Evolutionary conservation across 2,888 invertebrate species (phyloP), one percentile per base, ranked within the genome.

Genomic region (Platycnemis pennipes): DNA sequence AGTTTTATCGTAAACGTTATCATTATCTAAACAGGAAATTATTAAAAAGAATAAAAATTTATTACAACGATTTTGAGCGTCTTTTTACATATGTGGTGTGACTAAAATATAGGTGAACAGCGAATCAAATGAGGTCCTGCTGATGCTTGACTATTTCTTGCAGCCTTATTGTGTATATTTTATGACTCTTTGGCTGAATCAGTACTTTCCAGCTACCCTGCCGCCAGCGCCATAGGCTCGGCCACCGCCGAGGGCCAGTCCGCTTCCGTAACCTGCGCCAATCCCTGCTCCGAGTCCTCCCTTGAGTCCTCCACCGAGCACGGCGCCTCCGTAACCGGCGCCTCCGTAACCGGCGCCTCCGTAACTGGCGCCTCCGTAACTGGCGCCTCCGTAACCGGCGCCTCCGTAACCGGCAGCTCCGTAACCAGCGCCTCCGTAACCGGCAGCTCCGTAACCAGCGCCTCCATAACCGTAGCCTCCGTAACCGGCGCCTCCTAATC

Each of bases 81-180:
- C 19, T 91, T 63, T 91, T 91, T 91, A 91, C 91, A 91, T 63
- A 45, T 91, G 63, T 63, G 91, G 37, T 42, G 63, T 91, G 56
- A 91, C 87, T 87, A 87, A 91, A 42, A 26, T 13, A 45, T 53
- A n/a, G 26, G 69, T 63, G 91, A 91, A 37, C 49, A 91, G 69
- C 63, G 45, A 63, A 42, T 7, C 49, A n/a, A 44, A 44, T 63
- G n/a, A 56, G 26, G 22, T 3, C 63, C 4, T 44, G 56, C 56
- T 44, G n/a, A 44, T 91, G 8, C 63, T 91, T 45, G 91, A 63
- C 26, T 46, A 44, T 44, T 16, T n/a, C 22, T 37, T 46, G 46
- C 26, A 22, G 87, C 45, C 46, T 46, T 87, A 3, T 16, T 0
- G 11, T 46, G 31, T 44, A 26, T 53, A 3, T 13, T 2, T 37